These are phyloP conservation scores for Gallinago solitaria DNA, from an alignment of 2,797 vertebrate species.

Conservation along the genomic window DNA sequence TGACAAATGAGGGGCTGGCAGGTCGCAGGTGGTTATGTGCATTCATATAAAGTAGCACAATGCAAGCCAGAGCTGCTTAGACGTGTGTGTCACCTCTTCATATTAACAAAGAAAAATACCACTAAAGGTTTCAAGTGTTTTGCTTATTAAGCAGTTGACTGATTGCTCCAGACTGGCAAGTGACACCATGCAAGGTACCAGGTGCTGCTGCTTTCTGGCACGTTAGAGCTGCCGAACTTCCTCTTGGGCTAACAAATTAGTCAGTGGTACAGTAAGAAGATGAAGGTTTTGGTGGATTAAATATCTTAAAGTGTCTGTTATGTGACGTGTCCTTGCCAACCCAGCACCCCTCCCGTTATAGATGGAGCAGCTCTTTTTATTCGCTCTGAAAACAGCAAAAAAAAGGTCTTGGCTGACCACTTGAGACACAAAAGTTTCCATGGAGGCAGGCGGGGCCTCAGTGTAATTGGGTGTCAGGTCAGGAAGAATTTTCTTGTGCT, in stretches of 20 bases:
- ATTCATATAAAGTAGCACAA: constrained; percentile 11
- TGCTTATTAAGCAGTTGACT: constrained; percentile 69
- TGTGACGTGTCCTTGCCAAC: rapidly evolving
- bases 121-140: constrained; percentile 53
- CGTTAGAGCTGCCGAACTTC: background rate
- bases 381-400: background rate
- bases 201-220: constrained; percentile 7
- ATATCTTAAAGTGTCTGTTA: background rate
- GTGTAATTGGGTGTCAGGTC: background rate
- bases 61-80: constrained; percentile 15
- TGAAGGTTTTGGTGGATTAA: background rate
- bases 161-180: constrained; percentile 73
- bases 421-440: background rate
- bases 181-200: constrained; percentile 25
- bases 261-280: background rate
- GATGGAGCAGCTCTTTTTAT: background rate
- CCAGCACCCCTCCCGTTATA: background rate
- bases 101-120: constrained; percentile 72
- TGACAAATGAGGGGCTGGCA: constrained; percentile 51
- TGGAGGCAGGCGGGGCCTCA: background rate
- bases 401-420: background rate
- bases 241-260: background rate
- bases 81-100: constrained; percentile 32
- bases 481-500: background rate
- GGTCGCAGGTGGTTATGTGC: constrained; percentile 69